These are phyloP conservation scores for Ommatoiulus sabulosus DNA, from an alignment of 2,888 invertebrate species.

Conservation along the genomic window DNA sequence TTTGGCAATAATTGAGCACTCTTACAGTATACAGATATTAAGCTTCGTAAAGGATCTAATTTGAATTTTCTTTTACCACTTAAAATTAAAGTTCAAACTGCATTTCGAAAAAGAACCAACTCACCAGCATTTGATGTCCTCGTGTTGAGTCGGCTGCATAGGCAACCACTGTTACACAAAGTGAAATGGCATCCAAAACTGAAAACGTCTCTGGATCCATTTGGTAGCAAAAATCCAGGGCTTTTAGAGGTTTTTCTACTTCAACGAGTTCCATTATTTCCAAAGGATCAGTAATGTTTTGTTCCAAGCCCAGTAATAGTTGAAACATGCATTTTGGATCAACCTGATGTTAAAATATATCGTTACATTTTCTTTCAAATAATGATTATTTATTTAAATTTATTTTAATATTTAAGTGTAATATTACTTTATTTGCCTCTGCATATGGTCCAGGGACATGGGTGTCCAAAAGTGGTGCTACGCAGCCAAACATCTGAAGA, in stretches of 20 bases:
- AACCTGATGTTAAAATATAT: constrained; percentile 72
- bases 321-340: constrained; percentile 93
- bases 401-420: neutral
- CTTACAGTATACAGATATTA: no score
- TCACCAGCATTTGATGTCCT: constrained; percentile 75
- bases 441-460: constrained; percentile 81
- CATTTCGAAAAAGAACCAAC: constrained; percentile 63
- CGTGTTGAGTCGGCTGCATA: constrained; percentile 93
- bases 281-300: constrained; percentile 92
- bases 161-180: constrained; percentile 98
- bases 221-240: constrained; percentile 98
- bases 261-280: constrained; percentile 76
- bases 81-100: no score
- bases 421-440: constrained; percentile 86
- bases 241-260: constrained; percentile 79
- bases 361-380: constrained; percentile 50
- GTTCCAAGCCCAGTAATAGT: constrained; percentile 84
- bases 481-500: constrained; percentile 98
- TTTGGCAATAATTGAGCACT: no score
- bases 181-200: constrained; percentile 96
- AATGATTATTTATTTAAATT: neutral
- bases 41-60: no score
- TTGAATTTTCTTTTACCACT: no score
- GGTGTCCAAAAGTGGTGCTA: constrained; percentile 94
- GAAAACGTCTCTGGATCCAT: constrained; percentile 98